Conservation (phyloP, 2,797 vertebrate genomes). For the Pagetopsis macropterus region DNA sequence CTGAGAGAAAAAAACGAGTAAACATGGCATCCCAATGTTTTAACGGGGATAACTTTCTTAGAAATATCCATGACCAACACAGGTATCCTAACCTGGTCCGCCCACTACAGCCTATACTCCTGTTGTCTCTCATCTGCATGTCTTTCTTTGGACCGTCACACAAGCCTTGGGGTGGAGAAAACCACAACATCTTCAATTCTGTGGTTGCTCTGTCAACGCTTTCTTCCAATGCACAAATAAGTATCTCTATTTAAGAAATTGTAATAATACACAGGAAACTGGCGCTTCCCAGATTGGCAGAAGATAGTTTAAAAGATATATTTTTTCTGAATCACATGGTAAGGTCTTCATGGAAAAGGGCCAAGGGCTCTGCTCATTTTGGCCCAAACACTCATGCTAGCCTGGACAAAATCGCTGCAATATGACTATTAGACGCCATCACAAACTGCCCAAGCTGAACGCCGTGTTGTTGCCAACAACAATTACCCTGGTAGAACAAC, state of each 20-base stretch:
- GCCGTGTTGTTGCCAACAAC: slow-evolving; percentile 70
- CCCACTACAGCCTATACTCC: background rate
- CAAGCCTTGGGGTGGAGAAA: slow-evolving; percentile 33
- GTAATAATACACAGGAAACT: slow-evolving; percentile 39
- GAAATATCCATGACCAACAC: slow-evolving; percentile 24
- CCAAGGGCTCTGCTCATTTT: slow-evolving; percentile 42
- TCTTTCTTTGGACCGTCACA: slow-evolving; percentile 24
- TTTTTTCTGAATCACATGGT: slow-evolving; percentile 45
- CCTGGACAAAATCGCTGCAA: slow-evolving; percentile 54
- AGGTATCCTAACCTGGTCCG: background rate
- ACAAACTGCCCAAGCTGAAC: slow-evolving; percentile 59
- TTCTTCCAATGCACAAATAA: slow-evolving; percentile 26
- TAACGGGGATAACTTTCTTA: slow-evolving; percentile 11
- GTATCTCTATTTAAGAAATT: slow-evolving; percentile 26
- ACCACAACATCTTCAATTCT: slow-evolving; percentile 33
- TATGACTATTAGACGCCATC: slow-evolving; percentile 59
- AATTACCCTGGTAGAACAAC: slow-evolving; percentile 72
- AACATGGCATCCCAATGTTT: slow-evolving; percentile 17
- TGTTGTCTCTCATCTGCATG: background rate
- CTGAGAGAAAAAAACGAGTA: slow-evolving; percentile 27
- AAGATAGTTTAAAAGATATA: slow-evolving; percentile 29
- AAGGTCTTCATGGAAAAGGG: slow-evolving; percentile 61
- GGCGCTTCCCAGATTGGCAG: slow-evolving; percentile 42
- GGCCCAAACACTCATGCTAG: slow-evolving; percentile 36
- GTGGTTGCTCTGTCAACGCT: slow-evolving; percentile 20